These are phyloP conservation scores for Cataglyphis hispanica DNA, from an alignment of 1,140 invertebrate species.

Conservation along the genomic window DNA sequence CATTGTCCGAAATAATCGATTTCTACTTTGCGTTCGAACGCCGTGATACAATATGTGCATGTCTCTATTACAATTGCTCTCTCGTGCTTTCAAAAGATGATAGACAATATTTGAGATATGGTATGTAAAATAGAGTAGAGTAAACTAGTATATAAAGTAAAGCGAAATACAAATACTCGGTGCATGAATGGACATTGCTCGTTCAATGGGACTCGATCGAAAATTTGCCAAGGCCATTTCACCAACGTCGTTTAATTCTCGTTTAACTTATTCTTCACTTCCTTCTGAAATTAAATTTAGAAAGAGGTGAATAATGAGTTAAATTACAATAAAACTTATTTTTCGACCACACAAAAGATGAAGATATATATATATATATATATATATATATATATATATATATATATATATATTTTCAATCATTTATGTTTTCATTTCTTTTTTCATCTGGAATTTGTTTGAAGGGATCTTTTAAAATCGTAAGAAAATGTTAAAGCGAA, in stretches of 20 bases:
- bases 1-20: constrained; percentile 10
- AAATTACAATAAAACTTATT: constrained; percentile 8
- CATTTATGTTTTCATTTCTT: background rate
- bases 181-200: constrained; percentile 58
- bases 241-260: constrained; percentile 19
- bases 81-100: constrained; percentile 51
- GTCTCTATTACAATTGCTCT: constrained; percentile 69
- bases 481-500: constrained; percentile 26
- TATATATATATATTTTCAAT: background rate
- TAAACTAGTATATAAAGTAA: constrained; percentile 60
- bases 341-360: background rate
- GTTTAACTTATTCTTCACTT: background rate
- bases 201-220: constrained; percentile 53
- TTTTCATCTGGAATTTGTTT: constrained; percentile 1
- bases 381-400: background rate
- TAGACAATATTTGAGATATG: constrained; percentile 67
- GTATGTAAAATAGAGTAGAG: constrained; percentile 61
- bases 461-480: constrained; percentile 10
- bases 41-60: constrained; percentile 38
- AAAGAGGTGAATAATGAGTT: background rate
- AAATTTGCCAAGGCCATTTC: constrained; percentile 49
- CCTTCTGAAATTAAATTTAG: background rate
- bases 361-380: background rate
- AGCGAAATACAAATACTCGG: constrained; percentile 70
- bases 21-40: background rate